Conservation (phyloP, 2,113 vertebrate species). For the Malurus melanocephalus region DNA sequence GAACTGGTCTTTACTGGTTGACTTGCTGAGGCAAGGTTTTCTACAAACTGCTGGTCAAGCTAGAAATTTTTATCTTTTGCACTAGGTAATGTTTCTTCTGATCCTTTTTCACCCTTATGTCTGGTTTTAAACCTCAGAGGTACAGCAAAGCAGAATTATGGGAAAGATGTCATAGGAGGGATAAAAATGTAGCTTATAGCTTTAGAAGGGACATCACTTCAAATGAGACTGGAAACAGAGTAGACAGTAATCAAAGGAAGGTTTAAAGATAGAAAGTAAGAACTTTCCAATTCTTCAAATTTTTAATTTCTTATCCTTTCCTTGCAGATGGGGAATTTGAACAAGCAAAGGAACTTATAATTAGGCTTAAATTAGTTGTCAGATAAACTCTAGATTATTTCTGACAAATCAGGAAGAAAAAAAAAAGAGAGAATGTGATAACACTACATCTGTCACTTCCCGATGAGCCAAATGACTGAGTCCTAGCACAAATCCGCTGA, state of each 20-base stretch:
- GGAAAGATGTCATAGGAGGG: neutral
- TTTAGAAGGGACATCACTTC: neutral
- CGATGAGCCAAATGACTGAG: neutral
- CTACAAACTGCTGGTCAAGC: neutral
- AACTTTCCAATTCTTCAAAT: neutral
- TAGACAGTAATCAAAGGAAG: neutral
- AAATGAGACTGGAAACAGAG: neutral
- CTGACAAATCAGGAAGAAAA: neutral
- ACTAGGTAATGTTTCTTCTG: neutral
- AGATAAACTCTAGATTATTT: neutral
- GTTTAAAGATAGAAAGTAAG: neutral
- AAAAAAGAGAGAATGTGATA: neutral
- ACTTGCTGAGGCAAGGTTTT: neutral
- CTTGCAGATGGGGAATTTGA: neutral
- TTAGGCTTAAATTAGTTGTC: neutral
- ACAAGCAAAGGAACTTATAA: neutral
- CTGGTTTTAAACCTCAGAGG: neutral
- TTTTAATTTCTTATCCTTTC: neutral
- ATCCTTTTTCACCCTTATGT: neutral
- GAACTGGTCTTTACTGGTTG: neutral
- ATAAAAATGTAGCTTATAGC: neutral
- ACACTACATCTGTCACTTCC: neutral
- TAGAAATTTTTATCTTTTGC: neutral
- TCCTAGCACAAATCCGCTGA: neutral
- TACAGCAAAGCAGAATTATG: neutral